phyloP scores from a whole-genome alignment of 2,888 invertebrate genomes.

The Physocephala rufipes region DNA sequence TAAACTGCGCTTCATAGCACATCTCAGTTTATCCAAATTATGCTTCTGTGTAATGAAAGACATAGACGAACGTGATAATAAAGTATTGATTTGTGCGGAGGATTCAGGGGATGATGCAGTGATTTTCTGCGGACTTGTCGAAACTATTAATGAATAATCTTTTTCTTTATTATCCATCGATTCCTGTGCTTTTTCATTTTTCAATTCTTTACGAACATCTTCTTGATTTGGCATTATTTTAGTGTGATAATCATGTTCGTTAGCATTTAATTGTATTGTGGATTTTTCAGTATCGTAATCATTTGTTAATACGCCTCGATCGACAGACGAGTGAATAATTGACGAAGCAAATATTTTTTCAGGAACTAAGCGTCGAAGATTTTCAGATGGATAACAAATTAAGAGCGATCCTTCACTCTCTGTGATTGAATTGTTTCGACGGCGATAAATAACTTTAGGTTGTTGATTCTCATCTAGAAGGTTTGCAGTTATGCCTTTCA shows the following conservation, averaged over 20 bases:
- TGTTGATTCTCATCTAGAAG: constrained; percentile 49
- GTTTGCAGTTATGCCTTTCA: constrained; percentile 38
- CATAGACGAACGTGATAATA: constrained; percentile 78
- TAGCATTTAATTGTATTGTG: constrained; percentile 34
- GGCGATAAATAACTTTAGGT: constrained; percentile 68
- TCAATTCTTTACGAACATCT: background rate
- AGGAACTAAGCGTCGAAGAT: constrained; percentile 82
- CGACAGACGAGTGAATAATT: constrained; percentile 55
- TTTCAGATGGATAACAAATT: constrained; percentile 88
- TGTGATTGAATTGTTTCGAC: constrained; percentile 77
- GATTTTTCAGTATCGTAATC: constrained; percentile 22
- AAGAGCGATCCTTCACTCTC: constrained; percentile 69
- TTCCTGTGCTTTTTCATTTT: background rate
- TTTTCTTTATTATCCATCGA: background rate
- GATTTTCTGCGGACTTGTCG: too few species aligned
- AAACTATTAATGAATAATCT: constrained; percentile 4
- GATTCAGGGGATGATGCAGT: constrained; percentile 48
- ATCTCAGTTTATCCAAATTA: constrained; percentile 82
- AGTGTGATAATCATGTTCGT: constrained; percentile 28
- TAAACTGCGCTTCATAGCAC: constrained; percentile 89
- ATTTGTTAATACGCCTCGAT: constrained; percentile 48
- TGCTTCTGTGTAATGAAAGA: constrained; percentile 86
- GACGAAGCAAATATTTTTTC: constrained; percentile 68
- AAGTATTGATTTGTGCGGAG: constrained; percentile 52
- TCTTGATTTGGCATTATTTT: background rate